Evolutionary conservation across 30 jellyfish, hydroid and myxozoan species (phyloP), one percentile per base, ranked within the genome.

Genomic region (Chrysaora quinquecirrha): DNA sequence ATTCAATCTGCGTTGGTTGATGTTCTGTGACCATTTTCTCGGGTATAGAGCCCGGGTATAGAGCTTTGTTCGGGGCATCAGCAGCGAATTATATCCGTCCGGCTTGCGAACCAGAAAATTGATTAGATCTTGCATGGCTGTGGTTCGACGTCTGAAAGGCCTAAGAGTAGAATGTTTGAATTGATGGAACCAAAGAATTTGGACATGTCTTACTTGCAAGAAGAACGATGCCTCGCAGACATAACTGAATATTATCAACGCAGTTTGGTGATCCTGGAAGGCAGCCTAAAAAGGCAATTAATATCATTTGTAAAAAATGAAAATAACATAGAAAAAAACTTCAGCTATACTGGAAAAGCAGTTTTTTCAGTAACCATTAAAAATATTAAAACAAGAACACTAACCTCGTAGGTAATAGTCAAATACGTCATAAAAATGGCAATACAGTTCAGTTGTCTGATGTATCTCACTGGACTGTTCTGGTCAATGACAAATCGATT

Each of bases 171-270:
- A n/a, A n/a, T n/a, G n/a, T n/a, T n/a, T n/a, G n/a, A n/a, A n/a
- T n/a, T n/a, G n/a, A n/a, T n/a, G n/a, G n/a, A n/a, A n/a, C n/a
- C n/a, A n/a, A n/a, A n/a, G n/a, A n/a, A n/a, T n/a, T n/a, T n/a
- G n/a, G n/a, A n/a, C n/a, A n/a, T n/a, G n/a, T n/a, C 61, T 27
- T 83, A 89, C 97, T 96, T 89, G 95, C 46, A 83, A 25, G 19
- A 25, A 29, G 65, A 89, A 89, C n/a, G 79, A 66, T n/a, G 65
- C 88, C 79, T 89, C 97, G 71, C 87, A 30, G 35, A 89, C 11
- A 72, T 82, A 47, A 24, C 29, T 75, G 68, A 82, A 64, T 19
- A 29, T 29, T 30, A 82, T 24, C 54, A 82, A 30, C 0, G 33
- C 7, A 3, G 19, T 3, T 0, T 88, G 64, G 79, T 82, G 76